phyloP scores from a whole-genome alignment of 2,797 vertebrate genomes.

The Anas acuta region DNA sequence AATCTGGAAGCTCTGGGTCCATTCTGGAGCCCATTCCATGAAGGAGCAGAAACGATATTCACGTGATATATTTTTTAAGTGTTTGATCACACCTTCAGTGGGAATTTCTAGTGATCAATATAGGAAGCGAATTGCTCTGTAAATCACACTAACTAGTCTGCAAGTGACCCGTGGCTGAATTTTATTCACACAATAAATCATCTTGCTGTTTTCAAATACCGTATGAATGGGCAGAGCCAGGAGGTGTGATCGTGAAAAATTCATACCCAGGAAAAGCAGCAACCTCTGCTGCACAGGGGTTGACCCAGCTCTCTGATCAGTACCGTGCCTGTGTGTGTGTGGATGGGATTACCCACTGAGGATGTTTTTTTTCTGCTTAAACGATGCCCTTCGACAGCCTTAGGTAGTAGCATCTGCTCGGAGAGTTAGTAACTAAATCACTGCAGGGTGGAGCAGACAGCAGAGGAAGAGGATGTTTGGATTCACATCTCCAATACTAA shows the following conservation, averaged over 20 bases:
- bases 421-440: not conserved
- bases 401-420: not conserved
- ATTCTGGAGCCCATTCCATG: not conserved
- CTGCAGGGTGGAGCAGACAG: not conserved
- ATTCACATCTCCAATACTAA: not conserved
- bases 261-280: not conserved
- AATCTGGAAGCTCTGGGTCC: not conserved
- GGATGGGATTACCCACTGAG: not conserved
- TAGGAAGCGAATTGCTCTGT: constrained; percentile 23
- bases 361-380: not conserved
- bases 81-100: constrained; percentile 9
- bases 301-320: not conserved
- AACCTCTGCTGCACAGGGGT: not conserved
- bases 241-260: constrained; percentile 6
- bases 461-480: not conserved
- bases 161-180: constrained; percentile 36
- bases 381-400: not conserved
- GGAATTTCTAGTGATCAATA: constrained; percentile 42
- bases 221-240: not conserved
- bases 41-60: not conserved
- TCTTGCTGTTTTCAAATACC: not conserved
- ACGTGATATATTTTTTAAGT: not conserved
- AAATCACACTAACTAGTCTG: constrained; percentile 59
- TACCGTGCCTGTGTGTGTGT: accelerated
- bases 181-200: constrained; percentile 16